Conservation (phyloP, 1,140 invertebrate species). For the Triops cancriformis region DNA sequence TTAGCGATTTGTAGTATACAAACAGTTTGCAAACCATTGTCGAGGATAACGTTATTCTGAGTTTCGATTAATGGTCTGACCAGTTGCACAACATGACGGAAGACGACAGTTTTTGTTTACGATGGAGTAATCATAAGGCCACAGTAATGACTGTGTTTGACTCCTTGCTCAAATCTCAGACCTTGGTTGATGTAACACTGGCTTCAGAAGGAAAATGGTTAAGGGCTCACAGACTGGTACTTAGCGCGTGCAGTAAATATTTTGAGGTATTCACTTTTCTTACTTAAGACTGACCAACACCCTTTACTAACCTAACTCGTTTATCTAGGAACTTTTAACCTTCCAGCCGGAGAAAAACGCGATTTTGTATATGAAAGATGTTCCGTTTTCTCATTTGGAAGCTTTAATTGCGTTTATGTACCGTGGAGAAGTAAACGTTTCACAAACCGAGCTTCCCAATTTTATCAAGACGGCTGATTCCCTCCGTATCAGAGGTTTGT, state of each 20-base stretch:
- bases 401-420: slow-evolving; percentile 51
- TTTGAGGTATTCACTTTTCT: slow-evolving; percentile 64
- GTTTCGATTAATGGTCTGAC: slow-evolving; percentile 16
- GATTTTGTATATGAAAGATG: slow-evolving; percentile 58
- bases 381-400: slow-evolving; percentile 60
- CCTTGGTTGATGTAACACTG: slow-evolving; percentile 84
- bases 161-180: slow-evolving; percentile 76
- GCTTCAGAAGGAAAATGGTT: slow-evolving; percentile 82
- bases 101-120: slow-evolving; percentile 85
- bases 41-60: too few species aligned
- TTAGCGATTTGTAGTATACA: too few species aligned
- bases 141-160: slow-evolving; percentile 86
- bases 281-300: neutral
- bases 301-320: neutral
- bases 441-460: slow-evolving; percentile 66
- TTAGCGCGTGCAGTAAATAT: slow-evolving; percentile 88
- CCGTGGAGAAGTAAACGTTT: slow-evolving; percentile 59
- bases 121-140: slow-evolving; percentile 90
- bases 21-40: too few species aligned
- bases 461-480: slow-evolving; percentile 70
- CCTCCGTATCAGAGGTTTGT: slow-evolving; percentile 66
- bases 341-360: slow-evolving; percentile 37
- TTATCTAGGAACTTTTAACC: slow-evolving; percentile 31
- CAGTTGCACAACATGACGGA: slow-evolving; percentile 39
- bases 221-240: slow-evolving; percentile 86